Conservation (phyloP, 2,113 vertebrate species). For the Ameiurus melas region DNA sequence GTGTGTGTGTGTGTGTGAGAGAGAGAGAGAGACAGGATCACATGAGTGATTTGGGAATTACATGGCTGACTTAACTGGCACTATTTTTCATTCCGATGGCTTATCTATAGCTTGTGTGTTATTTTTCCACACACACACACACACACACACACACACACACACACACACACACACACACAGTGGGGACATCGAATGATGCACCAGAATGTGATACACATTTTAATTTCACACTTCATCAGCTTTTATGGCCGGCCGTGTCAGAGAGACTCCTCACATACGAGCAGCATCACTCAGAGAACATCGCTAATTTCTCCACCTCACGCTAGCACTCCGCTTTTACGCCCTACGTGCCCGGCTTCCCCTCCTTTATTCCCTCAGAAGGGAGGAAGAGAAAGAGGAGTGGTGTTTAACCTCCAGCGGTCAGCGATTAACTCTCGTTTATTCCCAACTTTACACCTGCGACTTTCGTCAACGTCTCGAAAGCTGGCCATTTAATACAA, state of each 20-base stretch:
- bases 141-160: conserved; percentile 38
- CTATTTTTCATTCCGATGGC: conserved; percentile 66
- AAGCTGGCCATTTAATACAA: neutral
- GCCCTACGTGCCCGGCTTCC: neutral
- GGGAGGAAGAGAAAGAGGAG: neutral
- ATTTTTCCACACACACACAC: conserved; percentile 11
- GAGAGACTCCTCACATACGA: conserved; percentile 33
- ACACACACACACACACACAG: conserved; percentile 11
- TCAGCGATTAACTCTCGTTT: neutral
- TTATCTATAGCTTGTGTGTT: conserved; percentile 57
- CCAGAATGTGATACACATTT: conserved; percentile 86
- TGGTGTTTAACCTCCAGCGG: neutral
- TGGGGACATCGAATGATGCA: conserved; percentile 79
- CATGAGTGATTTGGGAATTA: conserved; percentile 59
- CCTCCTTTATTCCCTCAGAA: neutral
- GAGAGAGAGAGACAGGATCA: neutral
- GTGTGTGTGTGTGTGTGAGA: neutral
- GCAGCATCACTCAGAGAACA: conserved; percentile 15
- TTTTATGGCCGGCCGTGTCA: conserved; percentile 78
- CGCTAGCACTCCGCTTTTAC: neutral
- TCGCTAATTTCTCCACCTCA: conserved; percentile 1
- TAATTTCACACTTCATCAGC: conserved; percentile 88
- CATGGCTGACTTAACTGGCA: conserved; percentile 64
- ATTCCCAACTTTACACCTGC: neutral
- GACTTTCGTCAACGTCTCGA: neutral